Evolutionary conservation across 2,888 invertebrate genomes (phyloP), one percentile per base, ranked within the genome.

Genomic region (Pocota personata): DNA sequence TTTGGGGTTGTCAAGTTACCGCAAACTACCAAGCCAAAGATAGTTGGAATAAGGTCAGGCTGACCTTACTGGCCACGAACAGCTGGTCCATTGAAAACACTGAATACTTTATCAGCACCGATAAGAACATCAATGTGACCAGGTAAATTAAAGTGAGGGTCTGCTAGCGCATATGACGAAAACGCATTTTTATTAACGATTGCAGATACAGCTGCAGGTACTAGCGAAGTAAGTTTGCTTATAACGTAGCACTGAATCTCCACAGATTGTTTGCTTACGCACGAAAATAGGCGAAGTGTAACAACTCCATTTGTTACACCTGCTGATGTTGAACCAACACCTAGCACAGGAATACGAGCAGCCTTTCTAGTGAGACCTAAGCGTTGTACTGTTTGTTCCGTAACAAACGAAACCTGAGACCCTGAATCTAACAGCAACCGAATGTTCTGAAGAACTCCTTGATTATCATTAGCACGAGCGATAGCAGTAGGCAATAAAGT

Each of bases 51-150:
- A 10, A 72, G 24, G 21, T 72, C 72, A 10, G 73, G 62, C 0
- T n/a, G 2, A 0, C 30, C 40, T 27, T 37, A 1, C 5, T 52
- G 4, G 2, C 60, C n/a, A 0, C 12, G 30, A n/a, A 62, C 12
- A 60, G 60, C 27, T 30, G 72, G 27, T 3, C 58, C 58, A 16
- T 48, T 58, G 6, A 71, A 21, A 46, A 46, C 35, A 14, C 60
- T 60, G 30, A 73, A 60, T 3, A 48, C 27, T 24, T 73, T 46
- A 60, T n/a, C n/a, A n/a, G n/a, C n/a, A n/a, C n/a, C n/a, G n/a
- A n/a, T n/a, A n/a, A n/a, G n/a, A n/a, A 46, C 32, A 24, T 71
- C 57, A 14, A 57, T 57, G 10, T 60, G 2, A 5, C 58, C 24
- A 0, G 58, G 71, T 10, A 24, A 1, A n/a, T 48, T 24, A 12